Percentiles rank a stretch among this genome's conserved stretches.
phyloP scores from a whole-genome alignment of 92 coral and sea anemone genomes.

The Zoanthus sociatus region DNA sequence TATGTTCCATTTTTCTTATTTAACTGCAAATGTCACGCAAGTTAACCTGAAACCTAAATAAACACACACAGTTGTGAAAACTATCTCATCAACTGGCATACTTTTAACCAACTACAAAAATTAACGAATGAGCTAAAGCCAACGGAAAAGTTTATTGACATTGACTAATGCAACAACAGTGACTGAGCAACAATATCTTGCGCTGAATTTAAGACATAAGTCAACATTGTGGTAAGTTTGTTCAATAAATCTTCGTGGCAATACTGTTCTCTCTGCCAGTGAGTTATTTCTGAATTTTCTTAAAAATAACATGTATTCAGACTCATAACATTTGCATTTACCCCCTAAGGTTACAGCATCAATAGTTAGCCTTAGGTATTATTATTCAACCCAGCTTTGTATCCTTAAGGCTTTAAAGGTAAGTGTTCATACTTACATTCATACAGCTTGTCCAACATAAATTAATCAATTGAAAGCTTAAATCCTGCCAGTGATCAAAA shows the following conservation, averaged over 20 bases:
- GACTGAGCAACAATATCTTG: conserved; percentile 17
- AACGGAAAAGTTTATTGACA: conserved; percentile 16
- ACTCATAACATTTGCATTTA: conserved; percentile 21
- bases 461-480: conserved; percentile 6
- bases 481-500: conserved; percentile 12
- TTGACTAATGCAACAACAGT: conserved; percentile 17
- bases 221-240: conserved; percentile 21
- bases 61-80: conserved; percentile 6
- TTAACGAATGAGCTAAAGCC: conserved; percentile 26
- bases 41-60: conserved; percentile 22
- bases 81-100: conserved; percentile 11
- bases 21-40: conserved; percentile 20
- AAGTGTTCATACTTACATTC: conserved; percentile 21
- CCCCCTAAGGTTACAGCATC: conserved; percentile 21
- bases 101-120: conserved; percentile 18
- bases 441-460: conserved; percentile 9
- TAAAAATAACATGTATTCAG: conserved; percentile 14
- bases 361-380: conserved; percentile 22
- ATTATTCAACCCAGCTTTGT: conserved; percentile 25
- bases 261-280: conserved; percentile 19
- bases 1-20: conserved; percentile 11
- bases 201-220: conserved; percentile 20
- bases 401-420: conserved; percentile 16
- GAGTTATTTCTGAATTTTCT: conserved; percentile 24
- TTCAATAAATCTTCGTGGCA: conserved; percentile 22